Percentiles rank a stretch among this genome's conserved stretches.
These are phyloP conservation scores for Marcusenius ussheri DNA, from an alignment of 2,113 vertebrate species.

Conservation along the genomic window DNA sequence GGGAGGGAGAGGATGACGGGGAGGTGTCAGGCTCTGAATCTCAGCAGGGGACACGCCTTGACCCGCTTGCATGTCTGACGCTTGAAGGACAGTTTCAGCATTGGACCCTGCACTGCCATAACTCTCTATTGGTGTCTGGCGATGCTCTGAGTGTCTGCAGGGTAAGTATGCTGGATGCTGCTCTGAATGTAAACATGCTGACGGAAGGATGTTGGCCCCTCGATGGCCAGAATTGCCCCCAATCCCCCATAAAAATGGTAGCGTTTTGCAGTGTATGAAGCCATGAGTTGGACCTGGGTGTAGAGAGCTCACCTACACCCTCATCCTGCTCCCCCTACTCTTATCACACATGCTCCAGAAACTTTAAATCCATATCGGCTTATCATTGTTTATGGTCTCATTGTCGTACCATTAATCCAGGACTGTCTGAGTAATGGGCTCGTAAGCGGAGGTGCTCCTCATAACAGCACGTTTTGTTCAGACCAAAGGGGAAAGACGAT, in stretches of 20 bases:
- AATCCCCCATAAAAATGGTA: not conserved
- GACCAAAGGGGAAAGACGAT: not conserved
- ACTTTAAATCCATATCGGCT: not conserved
- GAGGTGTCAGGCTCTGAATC: not conserved
- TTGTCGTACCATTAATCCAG: not conserved
- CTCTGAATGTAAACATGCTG: not conserved
- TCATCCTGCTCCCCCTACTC: not conserved
- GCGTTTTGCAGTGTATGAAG: not conserved
- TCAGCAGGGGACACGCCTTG: not conserved
- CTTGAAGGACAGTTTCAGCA: not conserved
- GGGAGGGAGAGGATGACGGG: not conserved
- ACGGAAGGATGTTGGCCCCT: not conserved
- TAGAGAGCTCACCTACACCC: not conserved
- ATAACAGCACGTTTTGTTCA: not conserved
- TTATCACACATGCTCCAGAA: not conserved
- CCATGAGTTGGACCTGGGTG: not conserved
- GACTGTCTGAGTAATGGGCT: not conserved
- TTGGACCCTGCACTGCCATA: not conserved
- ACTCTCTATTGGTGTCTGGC: not conserved
- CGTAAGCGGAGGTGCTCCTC: not conserved
- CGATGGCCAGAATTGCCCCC: not conserved
- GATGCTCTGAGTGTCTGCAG: not conserved
- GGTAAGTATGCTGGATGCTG: not conserved
- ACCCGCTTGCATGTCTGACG: not conserved
- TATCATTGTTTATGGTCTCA: not conserved